phyloP scores from a whole-genome alignment of 1,140 invertebrate species.

The Kradibia gibbosae region DNA sequence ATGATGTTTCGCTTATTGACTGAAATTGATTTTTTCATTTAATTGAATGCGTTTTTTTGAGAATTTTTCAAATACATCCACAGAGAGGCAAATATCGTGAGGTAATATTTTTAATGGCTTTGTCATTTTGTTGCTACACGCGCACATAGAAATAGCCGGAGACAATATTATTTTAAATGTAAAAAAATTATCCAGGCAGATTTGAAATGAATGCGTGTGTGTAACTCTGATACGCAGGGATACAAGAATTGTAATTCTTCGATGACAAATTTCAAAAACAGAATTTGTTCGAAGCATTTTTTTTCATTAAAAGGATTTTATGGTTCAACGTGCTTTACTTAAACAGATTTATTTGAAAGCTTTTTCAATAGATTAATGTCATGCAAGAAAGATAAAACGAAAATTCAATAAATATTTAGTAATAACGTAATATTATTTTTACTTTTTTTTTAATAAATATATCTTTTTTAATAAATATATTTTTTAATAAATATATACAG shows the following conservation, averaged over 20 bases:
- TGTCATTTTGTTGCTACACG: neutral
- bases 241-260: neutral
- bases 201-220: neutral
- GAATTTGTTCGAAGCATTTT: neutral
- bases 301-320: slow-evolving; percentile 3
- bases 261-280: slow-evolving; percentile 15
- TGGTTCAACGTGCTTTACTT: neutral
- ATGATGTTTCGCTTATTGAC: neutral
- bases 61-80: too few relatives aligned
- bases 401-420: neutral
- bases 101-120: too few relatives aligned
- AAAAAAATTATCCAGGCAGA: slow-evolving; percentile 3
- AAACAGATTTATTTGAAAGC: slow-evolving; percentile 1
- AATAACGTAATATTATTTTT: neutral
- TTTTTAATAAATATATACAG: too few relatives aligned
- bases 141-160: neutral
- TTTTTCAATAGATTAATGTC: neutral
- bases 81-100: too few relatives aligned
- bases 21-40: slow-evolving; percentile 32
- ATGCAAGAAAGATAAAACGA: neutral
- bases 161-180: slow-evolving; percentile 5
- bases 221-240: neutral
- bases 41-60: neutral
- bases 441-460: neutral
- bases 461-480: too few relatives aligned